Base-by-base conservation (phyloP, 2,797 vertebrate genomes). In the Apogon talboti region DNA sequence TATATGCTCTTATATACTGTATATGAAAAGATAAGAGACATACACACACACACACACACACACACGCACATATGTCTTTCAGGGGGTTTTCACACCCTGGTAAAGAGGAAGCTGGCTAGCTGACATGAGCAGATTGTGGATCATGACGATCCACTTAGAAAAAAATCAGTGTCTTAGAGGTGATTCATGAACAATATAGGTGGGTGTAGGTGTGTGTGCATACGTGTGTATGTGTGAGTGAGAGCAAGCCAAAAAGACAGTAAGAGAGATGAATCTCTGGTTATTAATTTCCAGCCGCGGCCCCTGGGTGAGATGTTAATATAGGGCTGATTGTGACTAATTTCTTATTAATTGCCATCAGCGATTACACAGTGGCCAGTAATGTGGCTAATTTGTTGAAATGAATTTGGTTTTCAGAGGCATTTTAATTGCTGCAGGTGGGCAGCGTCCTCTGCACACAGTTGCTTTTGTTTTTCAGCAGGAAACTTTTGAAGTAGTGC, bases 261-360 rank as follows among this genome's bases (percentile, higher is more conserved):
- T 90, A 88, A 89, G 86, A 87, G 87, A 91, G 90, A 92, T 90
- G 90, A 87, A 91, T 91, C 88, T 89, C 71, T 59, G 82, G 84
- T 91, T 91, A 92, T 91, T 92, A 90, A 93, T 92, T 90, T 93
- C 91, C 87, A 91, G 85, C 91, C 87, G 89, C 77, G 89, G 86
- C 88, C 86, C 86, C 88, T 90, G 84, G 89, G 91, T 90, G 91
- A 92, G 90, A 92, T 91, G 87, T 91, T 92, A 91, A 91, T 91
- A 90, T 85, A 87, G 84, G 90, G 88, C 89, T 92, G 91, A 93
- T 93, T 89, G 87, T 85, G 86, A 86, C 88, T 94, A 93, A 94
- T 94, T 91, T 89, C 88, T 91, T 90, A 94, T 94, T 93, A 94
- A 94, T 94, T 94, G 91, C 87, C 89, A 93, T 93, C 90, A 91